Base-by-base conservation (phyloP, 2,888 invertebrate species). In the Chesias legatella region DNA sequence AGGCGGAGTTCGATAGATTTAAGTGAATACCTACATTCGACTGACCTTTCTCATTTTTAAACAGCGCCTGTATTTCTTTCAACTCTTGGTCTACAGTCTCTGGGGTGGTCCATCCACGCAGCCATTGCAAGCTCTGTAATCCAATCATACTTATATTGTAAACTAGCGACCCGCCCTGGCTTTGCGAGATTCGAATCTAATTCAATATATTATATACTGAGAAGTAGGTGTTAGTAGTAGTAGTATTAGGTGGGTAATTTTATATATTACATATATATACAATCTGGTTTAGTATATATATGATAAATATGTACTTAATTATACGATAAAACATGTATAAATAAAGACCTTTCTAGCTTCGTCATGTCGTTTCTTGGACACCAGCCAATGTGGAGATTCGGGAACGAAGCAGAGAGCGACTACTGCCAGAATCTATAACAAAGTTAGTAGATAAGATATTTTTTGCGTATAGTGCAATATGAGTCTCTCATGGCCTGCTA, bases 371-470 rank as follows among this genome's bases (percentile, higher is more conserved):
- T 91, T 91, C 61, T 91, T 92, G 0, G 92, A 90, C 33, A 94
- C 90, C 32, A 95, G 79, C 95, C 95, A 95, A 54, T 93, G 91
- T 0, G 95, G 95, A 53, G 94, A 94, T 73, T 95, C 95, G 0
- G 95, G 95, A 3, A 95, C 91, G 63, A 94, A 90, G 56, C 89
- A 92, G 6, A 95, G 79, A 0, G 92, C 88, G 0, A 90, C 53
- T 28, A 94, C 90, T 7, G 94, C 91, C 1, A 91, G 51, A 1
- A 91, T 43, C 88, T 88, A 54, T 21, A 62, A 57, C 40, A 22
- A 39, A 39, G 43, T 17, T 10, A 17, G n/a, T n/a, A n/a, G n/a
- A n/a, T n/a, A n/a, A n/a, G n/a, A n/a, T n/a, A n/a, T n/a, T n/a
- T n/a, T n/a, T n/a, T n/a, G n/a, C n/a, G n/a, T n/a, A n/a, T n/a